Base-by-base conservation (phyloP, 2,797 vertebrate genomes). In the Urophycis tenuis region DNA sequence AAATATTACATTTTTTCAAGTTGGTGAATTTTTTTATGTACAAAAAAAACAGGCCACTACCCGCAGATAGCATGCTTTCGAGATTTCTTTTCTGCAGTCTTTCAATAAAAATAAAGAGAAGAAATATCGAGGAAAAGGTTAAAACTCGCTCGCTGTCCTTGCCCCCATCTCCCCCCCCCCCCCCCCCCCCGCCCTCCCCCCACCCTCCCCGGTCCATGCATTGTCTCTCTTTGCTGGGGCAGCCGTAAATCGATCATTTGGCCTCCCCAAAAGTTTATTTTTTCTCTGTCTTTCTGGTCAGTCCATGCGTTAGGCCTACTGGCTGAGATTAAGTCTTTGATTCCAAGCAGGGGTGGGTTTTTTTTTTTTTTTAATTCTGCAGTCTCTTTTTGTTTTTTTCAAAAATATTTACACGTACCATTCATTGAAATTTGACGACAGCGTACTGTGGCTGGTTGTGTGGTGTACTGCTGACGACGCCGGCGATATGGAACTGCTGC, bases 381-480 rank as follows among this genome's bases (percentile, higher is more conserved):
- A 95, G 94, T 96, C 94, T 97, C 92, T 95, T 90, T 83, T 22
- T 94, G 85, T 92, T 95, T 92, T 94, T 90, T 89, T 87, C 91
- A 91, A 92, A 93, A 93, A 91, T 91, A 92, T 97, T 98, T 96
- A 99, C 94, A 99, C 97, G 94, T 99, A 99, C 97, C 97, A 99
- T 98, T 99, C 97, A 94, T 98, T 99, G 96, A 99, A 99, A 96
- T 99, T 99, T 94, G 97, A 99, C 91, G 97, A 96, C 92, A 98
- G 96, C 92, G 96, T 94, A 94, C 95, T 95, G 96, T 98, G 97
- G 93, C 94, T 96, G 92, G 94, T 94, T 89, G 96, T 95, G 94
- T 98, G 97, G 92, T 98, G 97, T 49, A 98, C 96, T 90, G 96
- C 95, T 82, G 97, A 95, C 80, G 96, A 96, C 84, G 97, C 94